Base-by-base conservation (phyloP, 2,888 invertebrate genomes). In the Calephelis perditalis region DNA sequence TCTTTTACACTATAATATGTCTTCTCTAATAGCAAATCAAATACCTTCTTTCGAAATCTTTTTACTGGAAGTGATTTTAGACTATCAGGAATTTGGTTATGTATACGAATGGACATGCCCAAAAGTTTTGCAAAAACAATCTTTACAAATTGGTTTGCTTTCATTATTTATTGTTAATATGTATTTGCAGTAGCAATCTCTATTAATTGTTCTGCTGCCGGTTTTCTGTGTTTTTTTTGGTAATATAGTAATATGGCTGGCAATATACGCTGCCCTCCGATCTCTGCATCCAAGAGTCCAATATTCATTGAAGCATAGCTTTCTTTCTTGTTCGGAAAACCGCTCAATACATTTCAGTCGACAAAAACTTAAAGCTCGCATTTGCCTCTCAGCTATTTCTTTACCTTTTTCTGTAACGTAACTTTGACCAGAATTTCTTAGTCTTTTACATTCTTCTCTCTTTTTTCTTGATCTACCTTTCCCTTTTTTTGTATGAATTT, bases 381-480 rank as follows among this genome's bases (percentile, higher is more conserved):
- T 5, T 12, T 44, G 43, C 44, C 44, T 57, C 15, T n/a, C 44
- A 44, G 57, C 11, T 12, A 57, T 44, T 44, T 44, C 44, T 26
- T 57, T 57, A 43, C 57, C 57, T 57, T 45, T 57, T 57, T 45
- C 40, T 57, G 57, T 57, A 12, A 57, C 44, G 11, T 57, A 57
- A 40, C 57, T 57, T 45, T 57, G 45, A 57, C 57, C 57, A 57
- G 57, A 44, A 57, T 44, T 57, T 57, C 57, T 57, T 45, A 57
- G 15, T 26, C 44, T 57, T 40, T 57, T 57, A 44, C 57, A 58
- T 11, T 58, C 12, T 49, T 44, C 37, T 49, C 9, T 57, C 12
- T 45, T 26, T 12, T 58, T 46, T n/a, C 37, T 47, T 11, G 57
- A 46, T 57, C 35, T 46, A n/a, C 36, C 46, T 46, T 36, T 57